Conservation (phyloP, 2,888 invertebrate species). For the Nomada ferruginata region DNA sequence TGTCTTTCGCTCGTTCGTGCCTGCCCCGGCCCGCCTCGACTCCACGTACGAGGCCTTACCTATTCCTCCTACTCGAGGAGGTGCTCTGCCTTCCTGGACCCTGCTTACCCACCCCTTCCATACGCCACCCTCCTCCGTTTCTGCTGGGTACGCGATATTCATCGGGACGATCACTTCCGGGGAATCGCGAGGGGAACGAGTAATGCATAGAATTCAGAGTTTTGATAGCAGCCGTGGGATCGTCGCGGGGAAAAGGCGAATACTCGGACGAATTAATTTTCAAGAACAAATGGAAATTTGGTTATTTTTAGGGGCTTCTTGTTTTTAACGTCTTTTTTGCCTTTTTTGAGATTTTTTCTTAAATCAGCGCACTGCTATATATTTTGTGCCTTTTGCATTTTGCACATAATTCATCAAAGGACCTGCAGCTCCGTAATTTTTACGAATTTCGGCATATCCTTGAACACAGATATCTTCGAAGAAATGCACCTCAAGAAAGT, state of each 20-base stretch:
- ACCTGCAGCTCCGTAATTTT: too few species aligned
- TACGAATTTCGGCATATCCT: too few species aligned
- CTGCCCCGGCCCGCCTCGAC: slow-evolving; percentile 71
- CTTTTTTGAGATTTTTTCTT: too few species aligned
- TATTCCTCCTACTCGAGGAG: slow-evolving; percentile 62
- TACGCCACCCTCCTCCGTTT: slow-evolving; percentile 27
- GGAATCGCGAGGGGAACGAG: slow-evolving; percentile 20
- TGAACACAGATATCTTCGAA: too few species aligned
- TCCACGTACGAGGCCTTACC: slow-evolving; percentile 68
- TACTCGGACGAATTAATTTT: neutral
- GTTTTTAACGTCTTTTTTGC: too few species aligned
- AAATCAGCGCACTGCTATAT: too few species aligned
- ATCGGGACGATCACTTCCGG: slow-evolving; percentile 48
- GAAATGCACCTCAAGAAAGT: too few species aligned
- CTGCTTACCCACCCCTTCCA: slow-evolving; percentile 53
- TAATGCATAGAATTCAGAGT: neutral
- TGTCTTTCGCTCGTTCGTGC: slow-evolving; percentile 80
- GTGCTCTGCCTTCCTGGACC: slow-evolving; percentile 62
- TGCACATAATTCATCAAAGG: too few species aligned
- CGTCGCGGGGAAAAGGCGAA: neutral
- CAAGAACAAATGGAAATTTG: too few species aligned
- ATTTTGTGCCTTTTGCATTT: too few species aligned
- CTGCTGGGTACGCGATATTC: slow-evolving; percentile 28
- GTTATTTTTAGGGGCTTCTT: too few species aligned
- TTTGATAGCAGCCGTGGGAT: neutral